phyloP scores from a whole-genome alignment of 2,888 invertebrate species.

The Cephus rjabovi region DNA sequence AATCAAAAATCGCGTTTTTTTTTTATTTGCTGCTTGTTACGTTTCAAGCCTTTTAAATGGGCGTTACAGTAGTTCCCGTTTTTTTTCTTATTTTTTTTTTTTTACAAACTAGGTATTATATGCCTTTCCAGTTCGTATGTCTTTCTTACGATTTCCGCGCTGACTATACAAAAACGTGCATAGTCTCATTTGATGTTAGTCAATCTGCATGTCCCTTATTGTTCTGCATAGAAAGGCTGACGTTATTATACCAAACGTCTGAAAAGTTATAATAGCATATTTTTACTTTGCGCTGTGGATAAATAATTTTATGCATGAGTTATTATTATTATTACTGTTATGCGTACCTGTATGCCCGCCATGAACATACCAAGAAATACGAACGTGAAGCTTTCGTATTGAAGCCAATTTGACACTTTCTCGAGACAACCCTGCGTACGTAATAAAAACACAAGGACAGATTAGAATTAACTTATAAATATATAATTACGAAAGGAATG shows the following conservation, averaged over 20 bases:
- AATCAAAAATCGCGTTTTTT: background rate
- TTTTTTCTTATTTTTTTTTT: background rate
- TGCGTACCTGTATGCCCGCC: conserved; percentile 55
- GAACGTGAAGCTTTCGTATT: conserved; percentile 64
- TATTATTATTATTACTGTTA: background rate
- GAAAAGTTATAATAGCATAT: conserved; percentile 16
- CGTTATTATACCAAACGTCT: conserved; percentile 54
- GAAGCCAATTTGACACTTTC: conserved; percentile 65
- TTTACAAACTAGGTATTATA: background rate
- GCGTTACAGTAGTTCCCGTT: background rate
- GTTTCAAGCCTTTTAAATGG: background rate
- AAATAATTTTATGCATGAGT: background rate
- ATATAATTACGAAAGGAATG: background rate
- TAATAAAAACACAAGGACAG: background rate
- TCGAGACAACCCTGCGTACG: conserved; percentile 66
- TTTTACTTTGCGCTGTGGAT: too few relatives aligned
- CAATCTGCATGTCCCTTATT: conserved; percentile 46
- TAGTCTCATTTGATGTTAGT: conserved; percentile 16
- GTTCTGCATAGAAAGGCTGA: conserved; percentile 55
- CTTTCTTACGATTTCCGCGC: background rate
- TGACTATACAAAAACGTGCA: background rate
- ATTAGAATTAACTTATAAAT: background rate
- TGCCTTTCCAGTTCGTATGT: background rate
- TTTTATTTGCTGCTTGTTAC: background rate
- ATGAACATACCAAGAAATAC: conserved; percentile 65